These are phyloP conservation scores for Rhopalosiphum nymphaeae DNA, from an alignment of 2,888 invertebrate species.

Conservation along the genomic window DNA sequence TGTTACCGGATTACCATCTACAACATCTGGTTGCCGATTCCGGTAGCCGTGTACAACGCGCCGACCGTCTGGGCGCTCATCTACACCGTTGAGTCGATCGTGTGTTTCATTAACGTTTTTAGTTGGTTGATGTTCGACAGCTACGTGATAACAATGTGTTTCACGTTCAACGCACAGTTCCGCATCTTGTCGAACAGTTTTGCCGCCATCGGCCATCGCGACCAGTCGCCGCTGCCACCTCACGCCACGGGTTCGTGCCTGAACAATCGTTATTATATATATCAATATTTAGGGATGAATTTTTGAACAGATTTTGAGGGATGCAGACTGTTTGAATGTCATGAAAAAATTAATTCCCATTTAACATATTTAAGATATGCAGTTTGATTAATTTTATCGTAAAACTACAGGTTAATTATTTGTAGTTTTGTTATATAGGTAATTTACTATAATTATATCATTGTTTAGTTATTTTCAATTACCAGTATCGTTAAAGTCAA, in stretches of 20 bases:
- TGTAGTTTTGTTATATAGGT: no score
- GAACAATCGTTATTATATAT: not conserved
- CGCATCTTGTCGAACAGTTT: not conserved
- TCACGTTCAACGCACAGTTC: slow-evolving; percentile 17
- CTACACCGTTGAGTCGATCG: not conserved
- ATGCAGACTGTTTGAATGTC: no score
- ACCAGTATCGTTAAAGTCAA: no score
- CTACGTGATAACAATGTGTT: not conserved
- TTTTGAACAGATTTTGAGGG: not conserved
- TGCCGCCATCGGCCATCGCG: not conserved
- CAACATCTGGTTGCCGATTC: not conserved
- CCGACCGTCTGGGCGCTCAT: not conserved
- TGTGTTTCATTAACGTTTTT: not conserved
- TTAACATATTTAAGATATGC: no score
- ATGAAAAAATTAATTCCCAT: no score
- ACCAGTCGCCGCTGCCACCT: no score
- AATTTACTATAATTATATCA: no score
- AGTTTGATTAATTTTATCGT: no score
- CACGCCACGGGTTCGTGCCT: not conserved
- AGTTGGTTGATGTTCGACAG: slow-evolving; percentile 1
- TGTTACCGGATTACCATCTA: not conserved
- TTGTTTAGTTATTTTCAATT: no score
- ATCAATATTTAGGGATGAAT: not conserved
- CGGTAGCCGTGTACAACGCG: not conserved
- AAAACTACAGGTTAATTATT: no score